Evolutionary conservation across 2,888 invertebrate species (phyloP).

Genomic region (Caenorhabditis becei): DNA sequence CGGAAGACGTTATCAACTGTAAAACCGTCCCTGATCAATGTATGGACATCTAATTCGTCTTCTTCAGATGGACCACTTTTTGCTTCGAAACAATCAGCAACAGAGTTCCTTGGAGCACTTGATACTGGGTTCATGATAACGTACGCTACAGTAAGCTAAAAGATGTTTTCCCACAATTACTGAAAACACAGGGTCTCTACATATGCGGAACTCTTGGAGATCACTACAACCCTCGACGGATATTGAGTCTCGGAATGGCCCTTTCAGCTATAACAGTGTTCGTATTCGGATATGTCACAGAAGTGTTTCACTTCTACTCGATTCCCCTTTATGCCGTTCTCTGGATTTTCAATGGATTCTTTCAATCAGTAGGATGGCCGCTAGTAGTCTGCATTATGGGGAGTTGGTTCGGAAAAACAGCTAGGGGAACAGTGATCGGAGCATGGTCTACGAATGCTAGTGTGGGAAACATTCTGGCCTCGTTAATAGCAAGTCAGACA

Average conservation of each 20-base stretch:
- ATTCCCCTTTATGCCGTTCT: conserved; percentile 81
- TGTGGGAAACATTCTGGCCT: conserved; percentile 83
- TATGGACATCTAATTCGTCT: conserved; percentile 77
- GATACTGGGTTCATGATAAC: conserved; percentile 72
- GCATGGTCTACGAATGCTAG: conserved; percentile 82
- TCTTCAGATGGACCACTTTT: conserved; percentile 51
- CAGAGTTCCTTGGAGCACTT: conserved; percentile 70
- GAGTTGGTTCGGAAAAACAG: conserved; percentile 79
- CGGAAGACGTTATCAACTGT: conserved; percentile 83
- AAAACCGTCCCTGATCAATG: conserved; percentile 81
- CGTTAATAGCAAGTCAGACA: conserved; percentile 82
- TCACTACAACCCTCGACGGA: conserved; percentile 82
- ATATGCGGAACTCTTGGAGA: conserved; percentile 83
- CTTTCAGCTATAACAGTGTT: conserved; percentile 82
- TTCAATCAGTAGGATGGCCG: conserved; percentile 83
- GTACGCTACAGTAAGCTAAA: conserved; percentile 68
- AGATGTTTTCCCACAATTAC: not conserved
- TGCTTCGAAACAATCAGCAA: conserved; percentile 60
- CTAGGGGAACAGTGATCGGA: conserved; percentile 82
- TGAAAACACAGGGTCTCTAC: conserved; percentile 82
- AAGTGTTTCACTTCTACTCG: conserved; percentile 82
- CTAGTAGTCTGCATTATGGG: conserved; percentile 83
- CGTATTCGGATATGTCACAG: conserved; percentile 82
- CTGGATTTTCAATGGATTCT: conserved; percentile 83
- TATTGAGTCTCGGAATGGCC: conserved; percentile 83